Evolutionary conservation across 2,113 vertebrate genomes (phyloP).

Genomic region (Smithornis capensis): DNA sequence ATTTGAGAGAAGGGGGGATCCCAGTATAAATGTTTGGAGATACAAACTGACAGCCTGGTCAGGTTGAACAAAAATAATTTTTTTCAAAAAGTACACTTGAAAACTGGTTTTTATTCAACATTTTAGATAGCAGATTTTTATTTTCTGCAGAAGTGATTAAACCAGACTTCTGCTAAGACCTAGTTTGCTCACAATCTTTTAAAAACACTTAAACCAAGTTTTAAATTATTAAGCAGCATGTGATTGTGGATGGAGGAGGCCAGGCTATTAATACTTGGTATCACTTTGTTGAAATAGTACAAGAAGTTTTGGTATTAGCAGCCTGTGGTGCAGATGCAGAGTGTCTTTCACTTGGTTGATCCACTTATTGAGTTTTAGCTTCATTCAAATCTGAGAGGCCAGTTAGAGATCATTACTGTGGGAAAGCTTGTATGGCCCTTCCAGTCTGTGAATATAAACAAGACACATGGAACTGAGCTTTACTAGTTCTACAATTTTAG

Average conservation of each 20-base stretch:
- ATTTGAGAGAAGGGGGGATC: neutral
- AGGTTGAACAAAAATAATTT: neutral
- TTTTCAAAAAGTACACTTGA: neutral
- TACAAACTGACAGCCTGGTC: neutral
- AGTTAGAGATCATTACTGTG: neutral
- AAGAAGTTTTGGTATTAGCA: neutral
- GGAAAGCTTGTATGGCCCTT: neutral
- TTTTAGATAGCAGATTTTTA: neutral
- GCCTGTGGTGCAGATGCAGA: neutral
- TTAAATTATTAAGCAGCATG: neutral
- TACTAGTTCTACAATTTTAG: neutral
- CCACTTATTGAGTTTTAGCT: neutral
- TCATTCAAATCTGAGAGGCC: neutral
- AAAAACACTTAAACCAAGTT: neutral
- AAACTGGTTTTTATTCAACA: neutral
- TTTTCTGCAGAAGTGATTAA: neutral
- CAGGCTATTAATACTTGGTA: rapidly evolving
- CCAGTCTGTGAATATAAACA: neutral
- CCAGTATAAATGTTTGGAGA: neutral
- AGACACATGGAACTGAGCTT: neutral
- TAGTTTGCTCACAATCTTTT: neutral
- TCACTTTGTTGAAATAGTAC: neutral
- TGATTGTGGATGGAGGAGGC: neutral
- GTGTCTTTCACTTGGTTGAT: neutral
- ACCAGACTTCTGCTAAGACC: neutral